Base-by-base conservation (phyloP, 1,140 invertebrate species). In the Pogonus chalceus region DNA sequence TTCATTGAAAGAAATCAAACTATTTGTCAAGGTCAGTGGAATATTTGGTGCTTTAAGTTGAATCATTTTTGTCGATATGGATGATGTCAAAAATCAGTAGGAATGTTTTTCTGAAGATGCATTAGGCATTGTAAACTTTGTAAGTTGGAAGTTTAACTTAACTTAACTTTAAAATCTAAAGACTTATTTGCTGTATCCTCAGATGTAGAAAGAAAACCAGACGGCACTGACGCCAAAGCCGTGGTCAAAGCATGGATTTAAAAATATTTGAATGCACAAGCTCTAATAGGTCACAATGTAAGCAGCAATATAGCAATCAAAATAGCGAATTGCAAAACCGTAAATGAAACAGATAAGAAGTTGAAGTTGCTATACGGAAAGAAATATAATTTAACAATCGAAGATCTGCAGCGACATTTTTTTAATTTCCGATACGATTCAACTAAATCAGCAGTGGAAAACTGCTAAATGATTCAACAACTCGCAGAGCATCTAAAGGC, bases 251-350 rank as follows among this genome's bases (percentile, higher is more conserved):
- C 49, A 20, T 58, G 50, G 53, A 18, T 49, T 22, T 48, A 55
- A 35, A 56, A 56, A 55, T 49, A 58, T 49, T 18, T 55, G 12
- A 53, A 55, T 47, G 56, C 56, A 1, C 53, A 58, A 55, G 35
- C 50, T 2, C 21, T 58, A 3, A 55, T 55, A 55, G 54, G 54
- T 2, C 35, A 51, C 9, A 58, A 58, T 58, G 52, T 54, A 12
- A n/a, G 18, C n/a, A 55, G 56, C 26, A 3, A 2, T 47, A 55
- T 58, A 21, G 49, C 56, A 16, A 55, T 31, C n/a, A 56, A 52
- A 39, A 57, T 57, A 20, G 9, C 16, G 12, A 24, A 51, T 49
- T 54, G 46, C 35, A 50, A 2, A 20, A 39, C 35, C 12, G 22
- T 52, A 16, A 14, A 23, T 20, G 18, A 31, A 46, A 57, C 54